These are phyloP conservation scores for Chloroceryle inda DNA, from an alignment of 2,797 vertebrate species.

Conservation along the genomic window DNA sequence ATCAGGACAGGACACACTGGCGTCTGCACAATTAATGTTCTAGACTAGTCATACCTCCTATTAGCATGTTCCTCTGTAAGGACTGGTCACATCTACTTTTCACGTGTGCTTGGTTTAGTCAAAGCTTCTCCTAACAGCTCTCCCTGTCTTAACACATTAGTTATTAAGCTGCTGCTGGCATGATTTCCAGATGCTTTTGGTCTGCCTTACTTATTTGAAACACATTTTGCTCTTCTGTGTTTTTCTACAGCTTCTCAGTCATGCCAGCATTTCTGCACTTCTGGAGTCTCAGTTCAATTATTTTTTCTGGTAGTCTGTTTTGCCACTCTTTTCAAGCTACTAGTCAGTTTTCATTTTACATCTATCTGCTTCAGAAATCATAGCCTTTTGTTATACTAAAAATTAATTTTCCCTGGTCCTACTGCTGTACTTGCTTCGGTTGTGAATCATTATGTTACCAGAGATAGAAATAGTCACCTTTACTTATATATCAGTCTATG, in stretches of 20 bases:
- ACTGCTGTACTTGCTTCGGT: not conserved
- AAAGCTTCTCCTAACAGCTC: not conserved
- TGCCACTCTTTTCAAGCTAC: not conserved
- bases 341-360: not conserved
- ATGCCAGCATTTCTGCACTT: not conserved
- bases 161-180: not conserved
- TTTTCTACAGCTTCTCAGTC: not conserved
- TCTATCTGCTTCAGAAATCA: not conserved
- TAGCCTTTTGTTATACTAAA: not conserved
- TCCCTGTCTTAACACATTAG: not conserved
- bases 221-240: not conserved
- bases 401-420: not conserved
- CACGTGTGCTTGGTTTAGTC: not conserved
- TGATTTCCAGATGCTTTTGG: not conserved
- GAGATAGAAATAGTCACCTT: not conserved
- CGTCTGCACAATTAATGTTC: not conserved
- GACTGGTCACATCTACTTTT: not conserved
- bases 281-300: not conserved
- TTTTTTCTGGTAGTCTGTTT: not conserved
- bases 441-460: not conserved
- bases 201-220: slow-evolving; percentile 5
- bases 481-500: not conserved
- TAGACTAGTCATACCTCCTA: not conserved
- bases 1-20: not conserved
- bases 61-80: not conserved